Percentiles rank a stretch among this genome's conserved stretches.
Evolutionary conservation across 2,113 vertebrate species (phyloP).

Genomic region (Sialia sialis): DNA sequence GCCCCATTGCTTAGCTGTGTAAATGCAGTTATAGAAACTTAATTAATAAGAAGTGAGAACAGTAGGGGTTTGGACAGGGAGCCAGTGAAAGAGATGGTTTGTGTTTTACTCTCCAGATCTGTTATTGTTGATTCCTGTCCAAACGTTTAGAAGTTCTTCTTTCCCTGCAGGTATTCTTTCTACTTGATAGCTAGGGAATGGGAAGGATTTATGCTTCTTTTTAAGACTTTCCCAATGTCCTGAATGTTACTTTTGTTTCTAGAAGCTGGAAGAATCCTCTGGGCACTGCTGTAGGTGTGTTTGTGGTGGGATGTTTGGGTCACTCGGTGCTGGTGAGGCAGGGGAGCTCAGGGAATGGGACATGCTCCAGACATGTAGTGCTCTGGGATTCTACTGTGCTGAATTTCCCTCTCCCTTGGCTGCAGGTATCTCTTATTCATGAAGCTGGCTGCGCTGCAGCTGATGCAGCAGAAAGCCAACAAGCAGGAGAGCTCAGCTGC

Average conservation of each 20-base stretch:
- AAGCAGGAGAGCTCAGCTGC: constrained; percentile 69
- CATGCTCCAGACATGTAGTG: fast-evolving
- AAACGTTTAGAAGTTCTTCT: background rate
- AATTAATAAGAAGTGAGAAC: background rate
- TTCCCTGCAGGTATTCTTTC: background rate
- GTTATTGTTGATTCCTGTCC: background rate
- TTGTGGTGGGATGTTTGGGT: background rate
- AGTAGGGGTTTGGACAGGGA: background rate
- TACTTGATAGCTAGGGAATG: background rate
- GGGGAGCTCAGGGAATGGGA: background rate
- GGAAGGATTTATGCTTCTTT: background rate
- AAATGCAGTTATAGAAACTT: background rate
- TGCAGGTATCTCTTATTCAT: constrained; percentile 96
- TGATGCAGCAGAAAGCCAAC: constrained; percentile 96
- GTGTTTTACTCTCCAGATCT: background rate
- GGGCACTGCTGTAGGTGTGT: background rate
- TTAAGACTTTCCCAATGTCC: background rate
- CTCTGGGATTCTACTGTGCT: background rate
- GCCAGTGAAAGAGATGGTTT: background rate
- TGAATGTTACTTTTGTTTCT: background rate
- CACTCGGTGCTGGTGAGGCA: fast-evolving
- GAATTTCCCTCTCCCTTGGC: background rate
- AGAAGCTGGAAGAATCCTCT: background rate
- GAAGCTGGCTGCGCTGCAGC: constrained; percentile 96
- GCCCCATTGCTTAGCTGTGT: background rate